A percentile compares a stretch with the other conserved stretches of the same genome.
These are phyloP conservation scores for Bothrops jararaca DNA, from an alignment of 2,113 vertebrate genomes.

Conservation along the genomic window DNA sequence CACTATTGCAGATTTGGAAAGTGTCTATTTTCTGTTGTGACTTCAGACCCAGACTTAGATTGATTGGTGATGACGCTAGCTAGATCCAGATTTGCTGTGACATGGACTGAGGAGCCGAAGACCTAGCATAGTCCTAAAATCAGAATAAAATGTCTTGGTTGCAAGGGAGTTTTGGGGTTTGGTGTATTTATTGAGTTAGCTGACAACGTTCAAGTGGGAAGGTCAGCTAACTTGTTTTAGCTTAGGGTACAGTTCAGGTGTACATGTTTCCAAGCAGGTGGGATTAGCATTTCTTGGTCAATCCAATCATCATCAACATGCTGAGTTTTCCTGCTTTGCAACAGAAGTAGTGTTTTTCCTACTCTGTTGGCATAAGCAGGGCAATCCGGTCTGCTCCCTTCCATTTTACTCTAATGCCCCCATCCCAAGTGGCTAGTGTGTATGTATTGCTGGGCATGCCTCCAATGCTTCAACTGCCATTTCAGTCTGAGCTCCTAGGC, in stretches of 20 bases:
- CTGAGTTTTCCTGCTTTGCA: neutral
- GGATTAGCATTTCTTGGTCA: neutral
- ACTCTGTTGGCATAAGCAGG: neutral
- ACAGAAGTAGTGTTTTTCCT: neutral
- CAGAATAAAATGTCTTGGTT: neutral
- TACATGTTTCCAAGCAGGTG: neutral
- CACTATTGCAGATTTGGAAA: neutral
- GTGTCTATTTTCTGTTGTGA: neutral
- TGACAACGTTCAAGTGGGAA: neutral
- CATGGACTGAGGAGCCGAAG: neutral
- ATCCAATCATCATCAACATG: neutral
- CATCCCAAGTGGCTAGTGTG: too few relatives aligned
- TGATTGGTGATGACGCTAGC: neutral
- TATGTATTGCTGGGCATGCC: neutral
- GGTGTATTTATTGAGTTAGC: neutral
- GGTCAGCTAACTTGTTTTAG: neutral
- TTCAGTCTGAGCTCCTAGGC: neutral
- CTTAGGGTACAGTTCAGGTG: neutral
- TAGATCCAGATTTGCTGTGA: neutral
- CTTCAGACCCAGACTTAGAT: neutral
- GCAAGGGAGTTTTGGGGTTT: neutral
- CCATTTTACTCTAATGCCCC: neutral
- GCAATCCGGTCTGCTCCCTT: neutral
- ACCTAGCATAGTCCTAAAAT: neutral
- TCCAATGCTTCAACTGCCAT: neutral